Percentiles rank a stretch among this genome's conserved stretches.
Conservation (phyloP, 1,140 invertebrate species). For the Drosophila dunni region DNA sequence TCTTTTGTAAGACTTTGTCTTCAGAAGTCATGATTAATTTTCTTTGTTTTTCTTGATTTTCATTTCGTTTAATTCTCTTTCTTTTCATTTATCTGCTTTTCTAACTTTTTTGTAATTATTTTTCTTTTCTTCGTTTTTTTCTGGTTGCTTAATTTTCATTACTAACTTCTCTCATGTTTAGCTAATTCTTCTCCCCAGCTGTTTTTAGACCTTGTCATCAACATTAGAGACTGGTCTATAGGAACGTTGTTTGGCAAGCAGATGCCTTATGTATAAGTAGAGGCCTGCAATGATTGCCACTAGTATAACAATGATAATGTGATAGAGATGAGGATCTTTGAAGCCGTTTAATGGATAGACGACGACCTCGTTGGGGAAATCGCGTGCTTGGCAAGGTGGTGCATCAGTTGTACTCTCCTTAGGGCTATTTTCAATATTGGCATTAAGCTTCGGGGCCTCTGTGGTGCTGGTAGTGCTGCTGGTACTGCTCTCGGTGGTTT, state of each 20-base stretch:
- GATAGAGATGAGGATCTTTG: neutral
- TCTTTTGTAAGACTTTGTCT: neutral
- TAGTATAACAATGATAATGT: conserved; percentile 27
- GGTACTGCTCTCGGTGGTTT: neutral
- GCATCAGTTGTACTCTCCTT: conserved; percentile 19
- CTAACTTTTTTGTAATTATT: neutral
- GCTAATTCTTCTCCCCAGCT: conserved; percentile 16
- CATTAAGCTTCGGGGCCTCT: conserved; percentile 6
- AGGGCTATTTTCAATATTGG: neutral
- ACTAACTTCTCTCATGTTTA: neutral
- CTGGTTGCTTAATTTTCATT: neutral
- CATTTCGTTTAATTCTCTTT: neutral
- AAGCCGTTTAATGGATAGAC: conserved; percentile 9
- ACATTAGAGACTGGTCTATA: conserved; percentile 77
- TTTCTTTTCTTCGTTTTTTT: neutral
- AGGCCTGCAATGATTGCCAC: conserved; percentile 3
- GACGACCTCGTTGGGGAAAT: conserved; percentile 59
- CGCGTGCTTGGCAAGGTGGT: conserved; percentile 41
- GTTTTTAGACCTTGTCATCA: conserved; percentile 74
- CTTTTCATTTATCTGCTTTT: too few relatives aligned
- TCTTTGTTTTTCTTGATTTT: neutral
- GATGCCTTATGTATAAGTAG: conserved; percentile 49
- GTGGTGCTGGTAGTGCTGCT: conserved; percentile 11
- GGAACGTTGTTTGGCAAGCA: conserved; percentile 77
- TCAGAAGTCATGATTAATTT: neutral